Percentiles rank a stretch among this genome's conserved stretches.
These are phyloP conservation scores for Hyles lineata DNA, from an alignment of 2,888 invertebrate species.

Conservation along the genomic window DNA sequence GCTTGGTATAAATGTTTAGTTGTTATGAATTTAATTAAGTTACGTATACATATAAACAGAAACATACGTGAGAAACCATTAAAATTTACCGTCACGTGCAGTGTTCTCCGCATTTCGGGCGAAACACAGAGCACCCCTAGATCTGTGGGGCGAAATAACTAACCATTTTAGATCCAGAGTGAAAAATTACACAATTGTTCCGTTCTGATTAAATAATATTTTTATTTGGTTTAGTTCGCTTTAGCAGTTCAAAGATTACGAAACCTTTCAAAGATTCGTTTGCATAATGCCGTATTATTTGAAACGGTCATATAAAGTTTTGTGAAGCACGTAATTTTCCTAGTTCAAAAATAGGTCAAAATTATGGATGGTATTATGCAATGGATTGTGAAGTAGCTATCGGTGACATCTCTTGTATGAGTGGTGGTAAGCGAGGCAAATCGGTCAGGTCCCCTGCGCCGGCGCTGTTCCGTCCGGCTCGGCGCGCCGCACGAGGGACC, in stretches of 20 bases:
- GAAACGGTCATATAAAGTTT: conserved; percentile 8
- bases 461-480: conserved; percentile 46
- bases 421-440: conserved; percentile 55
- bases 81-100: not conserved
- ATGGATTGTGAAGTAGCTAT: conserved; percentile 43
- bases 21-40: too few species aligned
- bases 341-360: conserved; percentile 8
- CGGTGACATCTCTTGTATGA: conserved; percentile 50
- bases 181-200: not conserved
- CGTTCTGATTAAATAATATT: not conserved
- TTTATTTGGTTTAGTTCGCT: conserved; percentile 1
- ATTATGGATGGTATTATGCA: conserved; percentile 45
- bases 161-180: not conserved
- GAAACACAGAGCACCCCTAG: too few species aligned
- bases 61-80: not conserved
- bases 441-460: conserved; percentile 64
- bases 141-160: too few species aligned
- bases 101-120: not conserved
- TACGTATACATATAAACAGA: too few species aligned
- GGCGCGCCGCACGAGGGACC: conserved; percentile 48
- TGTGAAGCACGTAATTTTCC: not conserved
- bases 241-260: conserved; percentile 13
- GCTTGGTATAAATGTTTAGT: too few species aligned
- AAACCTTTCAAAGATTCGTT: not conserved
- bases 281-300: not conserved